Conservation (phyloP, 2,797 vertebrate species). For the Manis pentadactyla region DNA sequence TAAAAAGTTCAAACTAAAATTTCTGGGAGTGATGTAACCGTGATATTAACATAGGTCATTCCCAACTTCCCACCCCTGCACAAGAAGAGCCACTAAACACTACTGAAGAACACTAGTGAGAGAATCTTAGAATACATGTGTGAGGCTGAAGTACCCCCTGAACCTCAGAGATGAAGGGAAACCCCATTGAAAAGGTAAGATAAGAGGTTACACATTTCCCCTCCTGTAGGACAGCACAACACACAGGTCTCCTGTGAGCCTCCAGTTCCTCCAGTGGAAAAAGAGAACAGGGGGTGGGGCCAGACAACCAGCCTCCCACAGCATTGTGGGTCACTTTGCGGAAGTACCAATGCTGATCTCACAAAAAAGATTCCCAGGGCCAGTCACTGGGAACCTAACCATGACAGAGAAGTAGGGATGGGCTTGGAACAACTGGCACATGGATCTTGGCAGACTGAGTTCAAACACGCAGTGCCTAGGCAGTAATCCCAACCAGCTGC, state of each 20-base stretch:
- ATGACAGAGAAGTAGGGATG: background rate
- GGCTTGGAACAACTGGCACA: background rate
- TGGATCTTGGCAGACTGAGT: background rate
- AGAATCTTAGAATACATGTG: background rate
- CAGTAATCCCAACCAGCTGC: background rate
- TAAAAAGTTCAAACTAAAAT: background rate
- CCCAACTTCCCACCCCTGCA: background rate
- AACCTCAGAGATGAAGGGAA: background rate
- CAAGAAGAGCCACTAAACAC: background rate
- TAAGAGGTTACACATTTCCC: background rate
- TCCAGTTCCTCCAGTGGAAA: background rate
- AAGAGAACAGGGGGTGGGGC: background rate
- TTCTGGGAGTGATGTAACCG: background rate
- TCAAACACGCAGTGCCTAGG: background rate
- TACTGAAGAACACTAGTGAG: background rate
- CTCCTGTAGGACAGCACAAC: too few species aligned
- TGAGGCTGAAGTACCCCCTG: background rate
- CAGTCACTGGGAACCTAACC: background rate
- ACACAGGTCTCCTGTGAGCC: too few species aligned
- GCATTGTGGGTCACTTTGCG: background rate
- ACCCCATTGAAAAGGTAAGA: background rate
- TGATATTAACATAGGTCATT: background rate
- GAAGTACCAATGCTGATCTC: background rate
- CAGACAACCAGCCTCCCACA: background rate
- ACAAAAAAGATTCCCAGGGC: background rate